Base-by-base conservation (phyloP, 2,888 invertebrate genomes). In the Sthenelais limicola region DNA sequence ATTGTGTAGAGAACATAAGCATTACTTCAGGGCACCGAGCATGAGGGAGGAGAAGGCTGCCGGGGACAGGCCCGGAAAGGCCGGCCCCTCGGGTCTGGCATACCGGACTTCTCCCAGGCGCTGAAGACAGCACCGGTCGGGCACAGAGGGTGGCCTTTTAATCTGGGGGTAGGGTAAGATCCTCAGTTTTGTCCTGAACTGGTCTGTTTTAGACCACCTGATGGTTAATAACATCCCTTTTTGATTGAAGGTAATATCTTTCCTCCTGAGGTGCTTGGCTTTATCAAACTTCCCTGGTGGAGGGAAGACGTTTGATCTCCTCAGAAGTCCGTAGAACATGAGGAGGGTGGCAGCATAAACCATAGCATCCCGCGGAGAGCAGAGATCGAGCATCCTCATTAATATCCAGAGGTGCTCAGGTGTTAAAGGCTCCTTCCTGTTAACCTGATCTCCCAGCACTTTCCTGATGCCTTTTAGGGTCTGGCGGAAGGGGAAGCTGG, bases 151-250 rank as follows among this genome's bases (percentile, higher is more conserved):
- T 66, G 66, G 12, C 38, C 38, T 35, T n/a, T 4, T 3, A 66
- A 3, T 7, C 35, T 21, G n/a, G 18, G 66, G 38, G 4, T 28
- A 33, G 9, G 66, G 66, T 4, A 66, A 12, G 24, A 15, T 12
- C 4, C 15, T 33, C 7, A 35, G n/a, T 4, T 21, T 4, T 35
- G 33, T 7, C 21, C 35, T 3, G n/a, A 66, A 66, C 66, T 66
- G 66, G 30, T 66, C 38, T 18, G 66, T 66, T n/a, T 66, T 66
- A 21, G 66, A 66, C 33, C 66, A 32, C 5, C 66, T 30, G 21
- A 66, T 66, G 21, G 5, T n/a, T 4, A 66, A 15, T n/a, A n/a
- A 5, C n/a, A 9, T 9, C 3, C 33, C 66, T 21, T 7, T 12
- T 4, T 33, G 26, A 4, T 4, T 15, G 24, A 66, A 66, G 38